A percentile compares a stretch with the other conserved stretches of the same genome.
phyloP scores from a whole-genome alignment of 1,140 invertebrate genomes.

The Delia radicum region DNA sequence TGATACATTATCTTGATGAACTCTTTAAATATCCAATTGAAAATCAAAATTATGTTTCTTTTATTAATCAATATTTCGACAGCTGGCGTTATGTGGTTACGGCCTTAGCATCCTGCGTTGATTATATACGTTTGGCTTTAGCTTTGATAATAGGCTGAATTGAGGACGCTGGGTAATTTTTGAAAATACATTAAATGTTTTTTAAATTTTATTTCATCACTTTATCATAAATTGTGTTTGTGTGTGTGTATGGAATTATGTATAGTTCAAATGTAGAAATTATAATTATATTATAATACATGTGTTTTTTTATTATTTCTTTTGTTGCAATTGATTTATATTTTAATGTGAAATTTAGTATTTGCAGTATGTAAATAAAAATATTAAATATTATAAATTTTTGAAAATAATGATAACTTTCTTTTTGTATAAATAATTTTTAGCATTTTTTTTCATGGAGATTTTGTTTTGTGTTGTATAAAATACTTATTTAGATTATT shows the following conservation, averaged over 20 bases:
- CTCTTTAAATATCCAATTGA: constrained; percentile 3
- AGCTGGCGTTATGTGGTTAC: constrained; percentile 17
- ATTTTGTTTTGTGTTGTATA: background rate
- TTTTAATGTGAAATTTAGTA: background rate
- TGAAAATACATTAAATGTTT: background rate
- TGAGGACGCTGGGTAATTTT: background rate
- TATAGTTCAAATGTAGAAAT: constrained; percentile 18
- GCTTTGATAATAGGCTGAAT: background rate
- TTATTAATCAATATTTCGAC: constrained; percentile 16
- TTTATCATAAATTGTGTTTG: background rate
- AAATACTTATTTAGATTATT: constrained; percentile 1
- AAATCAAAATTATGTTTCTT: background rate
- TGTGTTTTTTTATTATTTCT: background rate
- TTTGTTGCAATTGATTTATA: constrained; percentile 5
- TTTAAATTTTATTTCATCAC: constrained; percentile 26
- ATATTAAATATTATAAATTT: constrained; percentile 19
- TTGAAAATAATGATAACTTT: background rate
- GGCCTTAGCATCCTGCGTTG: constrained; percentile 25
- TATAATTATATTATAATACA: constrained; percentile 24
- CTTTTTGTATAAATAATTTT: background rate
- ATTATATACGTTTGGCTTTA: constrained; percentile 26
- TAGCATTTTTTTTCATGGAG: too few relatives aligned
- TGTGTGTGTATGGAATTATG: constrained; percentile 19
- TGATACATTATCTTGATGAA: background rate
- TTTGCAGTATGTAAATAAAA: constrained; percentile 22